Base-by-base conservation (phyloP, 2,888 invertebrate species). In the Omphaloscelis lunosa region DNA sequence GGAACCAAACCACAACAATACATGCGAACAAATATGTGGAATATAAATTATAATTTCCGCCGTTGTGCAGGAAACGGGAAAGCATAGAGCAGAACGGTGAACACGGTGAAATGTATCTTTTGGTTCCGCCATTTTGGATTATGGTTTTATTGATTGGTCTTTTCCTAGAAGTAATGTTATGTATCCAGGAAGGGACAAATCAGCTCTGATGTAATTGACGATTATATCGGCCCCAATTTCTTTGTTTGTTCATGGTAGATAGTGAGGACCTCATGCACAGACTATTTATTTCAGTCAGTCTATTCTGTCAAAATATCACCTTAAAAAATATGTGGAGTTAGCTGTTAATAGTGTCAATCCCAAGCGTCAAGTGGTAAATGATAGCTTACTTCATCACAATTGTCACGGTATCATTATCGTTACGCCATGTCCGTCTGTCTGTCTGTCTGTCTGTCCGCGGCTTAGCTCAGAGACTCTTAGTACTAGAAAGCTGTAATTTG, bases 41-140 rank as follows among this genome's bases (percentile, higher is more conserved):
- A 67, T 76, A 79, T 88, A 85, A 87, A 85, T 88, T 82, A 88
- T 85, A 85, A 88, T 88, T 84, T 88, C 86, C 88, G 84, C 74
- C 51, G 48, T 80, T 80, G 73, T 53, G 11, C 77, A 78, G 69
- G 85, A 84, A 84, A 70, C 72, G 76, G 80, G 72, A 29, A 75
- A 72, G 72, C 72, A 84, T 62, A 63, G 72, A 81, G 62, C 84
- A 77, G 77, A 84, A 84, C 84, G 63, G 11, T 68, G 63, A 68
- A 71, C 67, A 61, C 69, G n/a, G 53, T 61, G 59, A 66, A 75
- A 75, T 77, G 59, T 84, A 53, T 75, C 72, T 77, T 75, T 62
- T 34, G 62, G 68, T 59, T 72, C 34, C 56, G 41, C 34, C n/a
- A 56, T 72, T 79, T 69, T 67, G 41, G 56, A 45, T 79, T 77